A percentile compares a stretch with the other conserved stretches of the same genome.
Evolutionary conservation across 2,113 vertebrate species (phyloP).

Genomic region (Hystrix cristata): DNA sequence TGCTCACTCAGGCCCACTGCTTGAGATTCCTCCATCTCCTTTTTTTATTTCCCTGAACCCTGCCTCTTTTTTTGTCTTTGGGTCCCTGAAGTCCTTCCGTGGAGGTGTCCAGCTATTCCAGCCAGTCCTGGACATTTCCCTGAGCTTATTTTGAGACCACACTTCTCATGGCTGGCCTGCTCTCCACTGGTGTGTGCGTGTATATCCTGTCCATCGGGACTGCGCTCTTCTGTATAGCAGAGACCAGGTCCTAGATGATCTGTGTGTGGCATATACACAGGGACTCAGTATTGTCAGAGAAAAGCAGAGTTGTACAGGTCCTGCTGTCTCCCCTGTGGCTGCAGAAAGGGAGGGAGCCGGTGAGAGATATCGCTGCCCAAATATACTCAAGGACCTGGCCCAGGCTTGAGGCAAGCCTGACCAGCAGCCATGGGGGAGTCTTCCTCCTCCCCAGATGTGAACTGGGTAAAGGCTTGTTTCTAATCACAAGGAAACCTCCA

Average conservation of each 20-base stretch:
- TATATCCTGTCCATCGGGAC: neutral
- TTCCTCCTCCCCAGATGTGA: neutral
- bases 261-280: too few relatives aligned
- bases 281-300: neutral
- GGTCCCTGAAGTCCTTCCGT: neutral
- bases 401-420: too few relatives aligned
- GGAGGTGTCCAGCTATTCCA: neutral
- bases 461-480: neutral
- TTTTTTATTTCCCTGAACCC: neutral
- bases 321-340: neutral
- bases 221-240: neutral
- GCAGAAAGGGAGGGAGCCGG: neutral
- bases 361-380: neutral
- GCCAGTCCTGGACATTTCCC: neutral
- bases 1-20: accelerated
- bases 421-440: neutral
- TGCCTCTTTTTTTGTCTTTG: neutral
- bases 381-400: neutral
- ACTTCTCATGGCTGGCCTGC: neutral
- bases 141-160: neutral
- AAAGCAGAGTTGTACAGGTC: neutral
- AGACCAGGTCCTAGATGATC: neutral
- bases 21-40: neutral
- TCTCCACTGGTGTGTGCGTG: neutral
- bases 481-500: neutral